These are phyloP conservation scores for Indicator maculatus DNA, from an alignment of 2,113 vertebrate genomes.

Conservation along the genomic window DNA sequence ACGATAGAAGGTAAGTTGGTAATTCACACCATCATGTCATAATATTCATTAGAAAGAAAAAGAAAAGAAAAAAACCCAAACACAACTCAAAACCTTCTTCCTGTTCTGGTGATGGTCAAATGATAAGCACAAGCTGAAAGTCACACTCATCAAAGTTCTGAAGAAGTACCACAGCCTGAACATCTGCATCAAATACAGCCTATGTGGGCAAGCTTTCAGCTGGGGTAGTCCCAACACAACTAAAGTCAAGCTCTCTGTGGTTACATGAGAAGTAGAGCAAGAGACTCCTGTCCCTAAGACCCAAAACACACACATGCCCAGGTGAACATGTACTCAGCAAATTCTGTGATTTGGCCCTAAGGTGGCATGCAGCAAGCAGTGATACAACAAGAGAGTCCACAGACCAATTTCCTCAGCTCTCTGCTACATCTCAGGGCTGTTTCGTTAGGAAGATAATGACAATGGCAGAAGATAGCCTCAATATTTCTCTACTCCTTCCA, in stretches of 20 bases:
- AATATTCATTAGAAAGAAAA: not conserved
- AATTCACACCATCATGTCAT: not conserved
- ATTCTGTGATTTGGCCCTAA: not conserved
- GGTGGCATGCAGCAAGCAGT: accelerated
- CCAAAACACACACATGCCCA: not conserved
- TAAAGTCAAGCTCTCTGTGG: not conserved
- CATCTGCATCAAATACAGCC: not conserved
- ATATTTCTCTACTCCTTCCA: not conserved
- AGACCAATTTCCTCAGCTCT: not conserved
- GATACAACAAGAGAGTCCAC: not conserved
- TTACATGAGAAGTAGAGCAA: not conserved
- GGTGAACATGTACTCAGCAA: not conserved
- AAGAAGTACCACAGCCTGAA: not conserved
- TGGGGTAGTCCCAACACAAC: not conserved
- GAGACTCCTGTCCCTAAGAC: not conserved
- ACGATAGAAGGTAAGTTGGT: not conserved
- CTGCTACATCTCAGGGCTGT: accelerated
- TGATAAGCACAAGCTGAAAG: not conserved
- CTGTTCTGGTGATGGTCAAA: conserved; percentile 2
- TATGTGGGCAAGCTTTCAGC: not conserved
- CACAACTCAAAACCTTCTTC: not conserved
- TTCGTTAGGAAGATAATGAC: not conserved
- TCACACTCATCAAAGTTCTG: not conserved
- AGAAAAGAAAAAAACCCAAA: not conserved
- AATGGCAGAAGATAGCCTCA: not conserved